phyloP scores from a whole-genome alignment of 2,797 vertebrate species.

The Aphelocoma californica region DNA sequence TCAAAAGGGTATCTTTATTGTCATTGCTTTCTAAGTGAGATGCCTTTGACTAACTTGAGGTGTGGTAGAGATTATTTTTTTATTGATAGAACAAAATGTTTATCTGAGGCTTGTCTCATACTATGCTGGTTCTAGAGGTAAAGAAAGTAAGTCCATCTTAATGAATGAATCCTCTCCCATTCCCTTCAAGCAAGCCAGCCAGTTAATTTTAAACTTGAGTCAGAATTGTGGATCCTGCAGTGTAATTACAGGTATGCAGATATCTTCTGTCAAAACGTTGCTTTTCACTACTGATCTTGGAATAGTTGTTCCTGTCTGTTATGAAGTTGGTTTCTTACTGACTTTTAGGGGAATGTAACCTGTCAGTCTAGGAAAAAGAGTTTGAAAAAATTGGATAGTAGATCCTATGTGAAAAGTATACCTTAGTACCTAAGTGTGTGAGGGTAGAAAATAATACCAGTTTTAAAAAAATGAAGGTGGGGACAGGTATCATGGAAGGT shows the following conservation, averaged over 20 bases:
- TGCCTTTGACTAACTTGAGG: not conserved
- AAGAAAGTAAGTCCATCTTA: not conserved
- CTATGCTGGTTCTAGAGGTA: not conserved
- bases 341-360: not conserved
- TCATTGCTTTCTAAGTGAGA: not conserved
- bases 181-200: not conserved
- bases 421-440: not conserved
- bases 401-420: not conserved
- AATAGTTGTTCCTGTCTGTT: not conserved
- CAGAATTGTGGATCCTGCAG: not conserved
- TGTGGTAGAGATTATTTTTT: not conserved
- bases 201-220: slow-evolving; percentile 16
- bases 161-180: not conserved
- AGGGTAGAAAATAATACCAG: not conserved
- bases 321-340: not conserved
- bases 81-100: not conserved
- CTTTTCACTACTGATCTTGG: not conserved
- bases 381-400: not conserved
- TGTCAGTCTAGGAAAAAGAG: not conserved
- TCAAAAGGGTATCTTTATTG: not conserved
- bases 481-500: not conserved
- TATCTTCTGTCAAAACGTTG: not conserved
- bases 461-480: accelerated
- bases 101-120: not conserved
- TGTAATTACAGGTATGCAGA: slow-evolving; percentile 4